These are phyloP conservation scores for Notechis scutatus DNA, from an alignment of 2,113 vertebrate species.

Conservation along the genomic window DNA sequence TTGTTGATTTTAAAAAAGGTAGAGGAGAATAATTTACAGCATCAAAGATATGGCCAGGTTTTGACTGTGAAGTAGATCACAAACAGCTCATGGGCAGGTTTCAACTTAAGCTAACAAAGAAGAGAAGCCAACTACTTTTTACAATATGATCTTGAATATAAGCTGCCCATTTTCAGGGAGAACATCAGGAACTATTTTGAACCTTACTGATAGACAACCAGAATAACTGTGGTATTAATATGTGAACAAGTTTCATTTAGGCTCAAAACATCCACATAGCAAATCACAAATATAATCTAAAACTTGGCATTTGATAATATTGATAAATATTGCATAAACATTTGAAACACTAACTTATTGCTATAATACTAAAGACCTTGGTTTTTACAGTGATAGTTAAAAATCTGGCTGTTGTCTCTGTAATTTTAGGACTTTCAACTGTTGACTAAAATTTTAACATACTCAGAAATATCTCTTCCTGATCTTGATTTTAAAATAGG, in stretches of 20 bases:
- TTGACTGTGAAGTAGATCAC: background rate
- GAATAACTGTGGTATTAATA: background rate
- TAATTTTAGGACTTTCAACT: background rate
- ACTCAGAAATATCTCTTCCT: background rate
- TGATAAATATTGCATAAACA: background rate
- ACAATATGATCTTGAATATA: background rate
- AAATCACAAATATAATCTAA: background rate
- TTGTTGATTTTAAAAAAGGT: background rate
- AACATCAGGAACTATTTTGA: background rate
- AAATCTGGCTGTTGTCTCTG: background rate
- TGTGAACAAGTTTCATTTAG: background rate
- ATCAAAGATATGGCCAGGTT: background rate
- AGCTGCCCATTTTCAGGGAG: background rate
- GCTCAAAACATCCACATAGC: background rate
- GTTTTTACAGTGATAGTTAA: background rate
- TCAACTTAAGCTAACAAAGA: background rate
- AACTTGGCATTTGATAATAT: background rate
- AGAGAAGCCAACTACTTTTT: background rate
- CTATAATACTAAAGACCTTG: background rate
- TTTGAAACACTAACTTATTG: background rate
- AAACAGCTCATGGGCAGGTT: background rate
- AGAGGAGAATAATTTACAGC: background rate
- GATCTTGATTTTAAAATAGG: background rate
- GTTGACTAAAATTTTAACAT: background rate
- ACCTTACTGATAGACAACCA: background rate